Conservation (phyloP, 2,113 vertebrate species). For the Bufo gargarizans region DNA sequence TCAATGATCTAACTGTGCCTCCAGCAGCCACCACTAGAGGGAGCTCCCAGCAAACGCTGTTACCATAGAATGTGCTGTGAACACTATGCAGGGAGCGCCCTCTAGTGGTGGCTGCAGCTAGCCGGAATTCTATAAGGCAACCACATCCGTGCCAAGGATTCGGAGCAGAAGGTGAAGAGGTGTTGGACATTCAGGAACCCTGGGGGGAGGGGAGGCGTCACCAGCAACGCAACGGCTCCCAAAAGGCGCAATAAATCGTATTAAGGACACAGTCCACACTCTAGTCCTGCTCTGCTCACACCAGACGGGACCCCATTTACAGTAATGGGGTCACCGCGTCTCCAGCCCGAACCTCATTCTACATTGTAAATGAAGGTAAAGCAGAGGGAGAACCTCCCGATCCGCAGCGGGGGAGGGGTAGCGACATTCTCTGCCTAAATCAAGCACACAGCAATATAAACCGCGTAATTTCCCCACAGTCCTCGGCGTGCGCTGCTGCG, state of each 20-base stretch:
- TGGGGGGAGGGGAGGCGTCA: too few species aligned
- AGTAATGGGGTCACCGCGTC: background rate
- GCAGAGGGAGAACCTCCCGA: background rate
- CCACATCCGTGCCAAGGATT: background rate
- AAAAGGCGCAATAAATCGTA: background rate
- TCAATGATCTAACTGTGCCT: too few species aligned
- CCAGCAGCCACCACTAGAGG: too few species aligned
- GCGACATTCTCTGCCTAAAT: background rate
- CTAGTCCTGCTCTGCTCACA: background rate
- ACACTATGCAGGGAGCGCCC: background rate
- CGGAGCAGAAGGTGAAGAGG: background rate
- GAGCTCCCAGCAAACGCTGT: too few species aligned
- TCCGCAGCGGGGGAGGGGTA: background rate
- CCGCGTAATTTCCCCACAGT: conserved; percentile 30
- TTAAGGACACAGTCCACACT: background rate
- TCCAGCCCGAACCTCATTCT: background rate
- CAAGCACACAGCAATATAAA: background rate
- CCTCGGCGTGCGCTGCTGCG: background rate
- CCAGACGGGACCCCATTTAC: background rate
- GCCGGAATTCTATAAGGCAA: background rate
- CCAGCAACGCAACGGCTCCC: too few species aligned
- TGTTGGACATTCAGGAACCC: too few species aligned
- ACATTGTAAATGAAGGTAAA: background rate
- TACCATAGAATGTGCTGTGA: background rate
- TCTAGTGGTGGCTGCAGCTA: background rate